phyloP scores from a whole-genome alignment of 2,888 invertebrate genomes.

The Patella depressa region DNA sequence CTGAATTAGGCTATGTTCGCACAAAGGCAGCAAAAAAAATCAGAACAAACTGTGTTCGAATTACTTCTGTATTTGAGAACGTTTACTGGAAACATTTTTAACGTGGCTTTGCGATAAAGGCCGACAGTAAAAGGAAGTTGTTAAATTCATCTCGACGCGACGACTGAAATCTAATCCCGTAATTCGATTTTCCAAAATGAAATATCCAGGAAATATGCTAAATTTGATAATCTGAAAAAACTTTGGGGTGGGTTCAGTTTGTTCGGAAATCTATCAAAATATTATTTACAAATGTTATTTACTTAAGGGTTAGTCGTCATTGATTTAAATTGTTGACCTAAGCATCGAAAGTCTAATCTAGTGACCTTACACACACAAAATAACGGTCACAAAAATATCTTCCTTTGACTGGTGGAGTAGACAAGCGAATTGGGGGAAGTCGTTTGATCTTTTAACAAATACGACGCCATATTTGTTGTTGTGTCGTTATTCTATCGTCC shows the following conservation, averaged over 20 bases:
- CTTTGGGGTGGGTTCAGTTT: background rate
- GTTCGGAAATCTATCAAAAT: conserved; percentile 7
- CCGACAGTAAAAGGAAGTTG: background rate
- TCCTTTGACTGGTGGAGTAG: conserved; percentile 1
- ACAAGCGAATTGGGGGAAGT: background rate
- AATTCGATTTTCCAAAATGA: conserved; percentile 7
- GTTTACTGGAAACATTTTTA: too few relatives aligned
- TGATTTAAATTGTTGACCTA: conserved; percentile 12
- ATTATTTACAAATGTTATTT: conserved; percentile 7
- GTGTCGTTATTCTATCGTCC: conserved; percentile 7
- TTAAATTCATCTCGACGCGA: background rate
- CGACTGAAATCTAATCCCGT: conserved; percentile 1
- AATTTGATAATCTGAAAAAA: background rate
- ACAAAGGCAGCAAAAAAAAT: too few relatives aligned
- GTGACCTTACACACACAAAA: conserved; percentile 9
- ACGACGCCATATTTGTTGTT: conserved; percentile 17
- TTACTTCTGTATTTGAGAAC: too few relatives aligned
- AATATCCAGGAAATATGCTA: conserved; percentile 5
- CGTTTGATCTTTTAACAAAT: conserved; percentile 11
- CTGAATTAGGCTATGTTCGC: background rate
- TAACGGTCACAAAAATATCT: background rate
- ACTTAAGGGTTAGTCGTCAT: background rate
- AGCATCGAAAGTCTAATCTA: background rate
- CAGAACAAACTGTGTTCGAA: too few relatives aligned
- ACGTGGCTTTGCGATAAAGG: too few relatives aligned